These are phyloP conservation scores for Oscheius onirici DNA, from an alignment of 2,888 invertebrate genomes.

Conservation along the genomic window DNA sequence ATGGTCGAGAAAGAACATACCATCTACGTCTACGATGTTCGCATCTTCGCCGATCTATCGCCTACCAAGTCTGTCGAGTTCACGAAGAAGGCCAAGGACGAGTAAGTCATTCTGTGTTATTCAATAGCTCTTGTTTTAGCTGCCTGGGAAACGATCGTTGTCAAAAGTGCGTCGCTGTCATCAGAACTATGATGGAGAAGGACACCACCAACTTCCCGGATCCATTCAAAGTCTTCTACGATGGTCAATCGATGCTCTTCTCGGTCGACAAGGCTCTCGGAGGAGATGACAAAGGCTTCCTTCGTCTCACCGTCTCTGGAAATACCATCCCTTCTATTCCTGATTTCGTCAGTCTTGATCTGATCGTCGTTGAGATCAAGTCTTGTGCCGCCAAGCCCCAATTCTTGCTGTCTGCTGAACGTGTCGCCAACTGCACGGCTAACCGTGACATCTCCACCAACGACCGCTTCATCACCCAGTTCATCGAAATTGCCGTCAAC, in stretches of 20 bases:
- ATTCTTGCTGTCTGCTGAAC: not conserved
- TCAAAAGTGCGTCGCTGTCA: constrained; percentile 37
- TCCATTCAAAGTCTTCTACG: constrained; percentile 36
- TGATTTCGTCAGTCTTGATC: constrained; percentile 10
- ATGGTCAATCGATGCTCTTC: constrained; percentile 45
- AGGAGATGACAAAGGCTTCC: not conserved
- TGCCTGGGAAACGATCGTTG: constrained; percentile 39
- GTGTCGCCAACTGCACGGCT: not conserved
- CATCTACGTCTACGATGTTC: constrained; percentile 38
- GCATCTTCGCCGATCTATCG: constrained; percentile 34
- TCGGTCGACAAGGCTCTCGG: constrained; percentile 34
- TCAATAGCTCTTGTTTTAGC: constrained; percentile 24
- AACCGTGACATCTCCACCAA: constrained; percentile 4
- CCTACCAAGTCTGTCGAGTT: constrained; percentile 37
- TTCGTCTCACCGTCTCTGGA: not conserved
- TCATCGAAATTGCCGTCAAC: constrained; percentile 32
- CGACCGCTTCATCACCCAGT: constrained; percentile 1
- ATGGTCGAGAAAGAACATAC: constrained; percentile 30
- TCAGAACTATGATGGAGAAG: constrained; percentile 22
- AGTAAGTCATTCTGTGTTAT: constrained; percentile 33
- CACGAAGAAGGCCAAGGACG: constrained; percentile 47
- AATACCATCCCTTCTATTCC: not conserved
- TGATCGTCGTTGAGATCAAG: constrained; percentile 1
- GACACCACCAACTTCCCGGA: constrained; percentile 34
- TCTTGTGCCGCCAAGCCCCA: not conserved